Conservation (phyloP, 2,888 invertebrate species). For the Salticus scenicus region DNA sequence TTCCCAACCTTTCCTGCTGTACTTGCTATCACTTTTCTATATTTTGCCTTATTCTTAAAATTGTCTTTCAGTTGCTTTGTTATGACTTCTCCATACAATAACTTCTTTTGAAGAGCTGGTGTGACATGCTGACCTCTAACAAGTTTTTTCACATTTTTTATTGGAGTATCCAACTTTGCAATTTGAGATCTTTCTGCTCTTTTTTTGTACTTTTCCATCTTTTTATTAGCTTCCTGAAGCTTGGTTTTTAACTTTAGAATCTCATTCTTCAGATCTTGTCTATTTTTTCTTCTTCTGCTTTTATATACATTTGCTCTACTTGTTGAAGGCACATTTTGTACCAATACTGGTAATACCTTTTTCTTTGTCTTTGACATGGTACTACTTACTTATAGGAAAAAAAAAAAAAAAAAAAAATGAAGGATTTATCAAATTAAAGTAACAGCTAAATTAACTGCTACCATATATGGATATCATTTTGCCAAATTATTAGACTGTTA, state of each 20-base stretch:
- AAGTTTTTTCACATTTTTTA: not conserved
- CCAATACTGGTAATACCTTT: not conserved
- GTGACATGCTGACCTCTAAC: not conserved
- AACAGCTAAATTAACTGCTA: no score
- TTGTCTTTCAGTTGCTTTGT: not conserved
- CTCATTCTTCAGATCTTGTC: not conserved
- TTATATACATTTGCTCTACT: not conserved
- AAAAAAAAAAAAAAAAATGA: no score
- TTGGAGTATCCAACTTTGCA: not conserved
- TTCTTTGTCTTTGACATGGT: no score
- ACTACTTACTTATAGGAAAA: no score
- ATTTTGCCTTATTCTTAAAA: constrained; percentile 5
- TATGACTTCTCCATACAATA: constrained; percentile 11
- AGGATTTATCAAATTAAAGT: no score
- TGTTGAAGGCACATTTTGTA: not conserved
- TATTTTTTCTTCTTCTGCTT: not conserved
- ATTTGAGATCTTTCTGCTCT: constrained; percentile 7
- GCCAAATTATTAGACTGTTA: no score
- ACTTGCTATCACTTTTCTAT: constrained; percentile 9
- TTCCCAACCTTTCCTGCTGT: not conserved
- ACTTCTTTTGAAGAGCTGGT: constrained; percentile 6
- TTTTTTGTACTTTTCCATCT: not conserved
- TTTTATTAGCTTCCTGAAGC: not conserved
- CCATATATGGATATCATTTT: no score
- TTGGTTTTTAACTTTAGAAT: not conserved